A percentile compares a stretch with the other conserved stretches of the same genome.
Evolutionary conservation across 2,888 invertebrate genomes (phyloP).

Genomic region (Diplolepis rosae): DNA sequence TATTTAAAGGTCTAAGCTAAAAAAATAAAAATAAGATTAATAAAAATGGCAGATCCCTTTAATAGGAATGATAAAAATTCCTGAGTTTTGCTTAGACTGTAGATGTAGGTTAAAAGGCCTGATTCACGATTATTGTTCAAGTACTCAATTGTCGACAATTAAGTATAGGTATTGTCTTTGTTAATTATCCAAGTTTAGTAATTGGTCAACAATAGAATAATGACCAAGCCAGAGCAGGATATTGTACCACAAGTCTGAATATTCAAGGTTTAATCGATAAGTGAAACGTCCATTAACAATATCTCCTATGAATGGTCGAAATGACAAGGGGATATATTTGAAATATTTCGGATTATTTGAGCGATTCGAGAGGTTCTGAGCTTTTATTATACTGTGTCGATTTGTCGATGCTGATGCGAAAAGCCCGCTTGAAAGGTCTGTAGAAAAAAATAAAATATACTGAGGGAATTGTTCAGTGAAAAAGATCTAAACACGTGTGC

Average conservation of each 20-base stretch:
- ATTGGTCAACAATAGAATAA: conserved; percentile 7
- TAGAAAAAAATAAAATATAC: conserved; percentile 3
- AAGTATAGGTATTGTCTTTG: no score
- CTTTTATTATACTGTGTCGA: background rate
- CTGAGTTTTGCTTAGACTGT: no score
- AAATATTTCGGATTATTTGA: conserved; percentile 9
- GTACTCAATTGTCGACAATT: conserved; percentile 13
- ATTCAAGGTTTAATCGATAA: conserved; percentile 4
- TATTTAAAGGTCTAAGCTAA: no score
- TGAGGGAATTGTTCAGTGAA: no score
- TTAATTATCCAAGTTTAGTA: no score
- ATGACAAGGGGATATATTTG: background rate
- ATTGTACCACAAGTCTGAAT: background rate
- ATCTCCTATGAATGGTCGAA: background rate
- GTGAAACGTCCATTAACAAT: background rate
- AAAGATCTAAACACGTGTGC: no score
- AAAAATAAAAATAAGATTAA: no score
- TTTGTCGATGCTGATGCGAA: conserved; percentile 2
- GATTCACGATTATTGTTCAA: background rate
- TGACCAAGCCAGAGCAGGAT: conserved; percentile 4
- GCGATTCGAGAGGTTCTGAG: background rate
- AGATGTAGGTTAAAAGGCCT: conserved; percentile 6
- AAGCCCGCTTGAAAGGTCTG: background rate
- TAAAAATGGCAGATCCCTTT: no score
- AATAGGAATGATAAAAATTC: no score